phyloP scores from a whole-genome alignment of 2,888 invertebrate genomes.

The Euphydryas editha region DNA sequence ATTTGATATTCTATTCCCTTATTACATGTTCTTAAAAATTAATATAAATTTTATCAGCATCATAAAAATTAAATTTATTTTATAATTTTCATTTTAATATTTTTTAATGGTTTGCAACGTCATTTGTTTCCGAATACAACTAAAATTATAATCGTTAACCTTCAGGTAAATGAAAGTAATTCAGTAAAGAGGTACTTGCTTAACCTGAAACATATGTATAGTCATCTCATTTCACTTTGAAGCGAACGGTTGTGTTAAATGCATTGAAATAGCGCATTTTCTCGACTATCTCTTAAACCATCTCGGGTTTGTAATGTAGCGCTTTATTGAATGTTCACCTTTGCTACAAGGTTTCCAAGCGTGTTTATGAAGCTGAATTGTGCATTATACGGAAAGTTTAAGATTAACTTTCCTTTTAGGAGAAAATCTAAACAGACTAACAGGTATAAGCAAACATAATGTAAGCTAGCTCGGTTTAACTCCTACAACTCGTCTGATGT shows the following conservation, averaged over 20 bases:
- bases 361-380: background rate
- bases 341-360: conserved; percentile 17
- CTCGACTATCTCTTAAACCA: conserved; percentile 34
- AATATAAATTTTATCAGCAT: background rate
- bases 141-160: background rate
- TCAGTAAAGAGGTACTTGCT: background rate
- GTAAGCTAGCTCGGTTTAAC: background rate
- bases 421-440: background rate
- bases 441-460: background rate
- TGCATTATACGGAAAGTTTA: background rate
- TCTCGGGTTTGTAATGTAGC: conserved; percentile 31
- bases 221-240: conserved; percentile 12
- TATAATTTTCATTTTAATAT: background rate
- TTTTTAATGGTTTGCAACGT: background rate
- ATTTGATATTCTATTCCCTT: background rate
- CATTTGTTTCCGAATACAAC: background rate
- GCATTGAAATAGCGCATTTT: conserved; percentile 43
- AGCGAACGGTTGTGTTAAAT: conserved; percentile 31
- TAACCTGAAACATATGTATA: conserved; percentile 13
- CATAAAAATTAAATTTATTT: background rate
- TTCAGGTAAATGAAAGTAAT: background rate
- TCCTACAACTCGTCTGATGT: background rate
- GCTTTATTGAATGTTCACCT: conserved; percentile 30
- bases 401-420: background rate
- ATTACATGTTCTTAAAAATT: background rate